Base-by-base conservation (phyloP, 2,797 vertebrate species). In the Xenentodon cancila region DNA sequence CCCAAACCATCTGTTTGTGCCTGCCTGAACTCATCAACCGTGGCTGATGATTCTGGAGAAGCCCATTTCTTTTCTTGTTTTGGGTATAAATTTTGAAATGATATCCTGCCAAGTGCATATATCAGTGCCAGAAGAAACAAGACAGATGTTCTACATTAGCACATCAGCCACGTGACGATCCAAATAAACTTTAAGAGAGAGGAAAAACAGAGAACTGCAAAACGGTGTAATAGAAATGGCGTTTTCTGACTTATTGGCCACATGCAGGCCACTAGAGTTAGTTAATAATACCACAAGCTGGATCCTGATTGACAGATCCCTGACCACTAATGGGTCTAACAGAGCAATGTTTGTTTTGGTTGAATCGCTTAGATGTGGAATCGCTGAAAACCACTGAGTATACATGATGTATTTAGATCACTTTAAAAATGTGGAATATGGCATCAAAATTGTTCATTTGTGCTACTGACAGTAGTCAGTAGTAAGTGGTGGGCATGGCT, bases 1-100 rank as follows among this genome's bases (percentile, higher is more conserved):
- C 79, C 46, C 77, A 88, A 84, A 91, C 89, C 92, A 93, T 88
- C 90, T 92, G 92, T 89, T 88, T 83, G 73, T 80, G 75, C 73
- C 71, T 69, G 73, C 69, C n/a, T 80, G 73, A 82, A 77, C 80
- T 58, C 61, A 77, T 77, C 71, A 64, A 53, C 5, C 27, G 65
- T 65, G 52, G 72, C 77, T 81, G 84, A 83, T 79, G 77, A 81
- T 81, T 86, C 86, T 68, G 22, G 73, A 80, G 75, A 67, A 84
- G 71, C 72, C 63, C 59, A 59, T 67, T 83, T 84, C 58, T 73
- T 47, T 40, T 47, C 22, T 32, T 66, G 68, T 53, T 73, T 50
- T 46, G 61, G 64, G 75, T 81, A 75, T 84, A 71, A 85, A 84
- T 77, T 77, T 50, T 73, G 70, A 80, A 79, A 82, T 49, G 57